A percentile compares a stretch with the other conserved stretches of the same genome.
Evolutionary conservation across 2,888 invertebrate genomes (phyloP).

Genomic region (Cheilosia urbana): DNA sequence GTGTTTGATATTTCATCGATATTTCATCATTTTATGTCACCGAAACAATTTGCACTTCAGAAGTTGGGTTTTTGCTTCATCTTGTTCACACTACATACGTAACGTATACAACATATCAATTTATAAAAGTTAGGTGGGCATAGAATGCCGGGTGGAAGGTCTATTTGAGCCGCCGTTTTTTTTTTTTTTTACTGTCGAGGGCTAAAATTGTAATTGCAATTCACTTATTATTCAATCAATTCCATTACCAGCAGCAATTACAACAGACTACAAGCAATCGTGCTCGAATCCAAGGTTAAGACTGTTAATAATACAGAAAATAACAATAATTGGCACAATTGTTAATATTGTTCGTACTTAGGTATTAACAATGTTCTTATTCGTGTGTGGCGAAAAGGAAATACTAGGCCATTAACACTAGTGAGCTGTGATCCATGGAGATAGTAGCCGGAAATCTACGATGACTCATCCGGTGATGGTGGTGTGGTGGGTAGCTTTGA

Average conservation of each 20-base stretch:
- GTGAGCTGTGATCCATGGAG: slow-evolving; percentile 59
- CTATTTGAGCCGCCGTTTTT: slow-evolving; percentile 11
- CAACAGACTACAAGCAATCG: slow-evolving; percentile 60
- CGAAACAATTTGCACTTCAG: slow-evolving; percentile 23
- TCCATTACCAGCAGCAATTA: slow-evolving; percentile 69
- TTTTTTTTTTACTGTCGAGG: slow-evolving; percentile 49
- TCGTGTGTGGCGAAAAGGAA: slow-evolving; percentile 73
- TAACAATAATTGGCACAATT: slow-evolving; percentile 72
- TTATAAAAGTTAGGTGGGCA: slow-evolving; percentile 10
- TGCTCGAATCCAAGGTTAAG: slow-evolving; percentile 70
- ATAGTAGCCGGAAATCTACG: slow-evolving; percentile 48
- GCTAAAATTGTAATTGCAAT: slow-evolving; percentile 67
- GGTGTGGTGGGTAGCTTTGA: background rate
- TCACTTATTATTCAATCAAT: slow-evolving; percentile 71
- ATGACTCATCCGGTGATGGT: slow-evolving; percentile 52
- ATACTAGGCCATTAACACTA: slow-evolving; percentile 74
- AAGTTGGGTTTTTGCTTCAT: background rate
- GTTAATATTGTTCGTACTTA: slow-evolving; percentile 68
- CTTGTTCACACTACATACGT: background rate
- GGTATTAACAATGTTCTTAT: slow-evolving; percentile 70
- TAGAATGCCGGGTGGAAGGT: slow-evolving; percentile 22
- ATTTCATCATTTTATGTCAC: slow-evolving; percentile 51
- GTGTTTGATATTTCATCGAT: slow-evolving; percentile 59
- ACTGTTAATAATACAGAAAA: slow-evolving; percentile 68
- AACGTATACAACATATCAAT: background rate